Conservation (phyloP, 2,113 vertebrate genomes). For the Sapajus apella region DNA sequence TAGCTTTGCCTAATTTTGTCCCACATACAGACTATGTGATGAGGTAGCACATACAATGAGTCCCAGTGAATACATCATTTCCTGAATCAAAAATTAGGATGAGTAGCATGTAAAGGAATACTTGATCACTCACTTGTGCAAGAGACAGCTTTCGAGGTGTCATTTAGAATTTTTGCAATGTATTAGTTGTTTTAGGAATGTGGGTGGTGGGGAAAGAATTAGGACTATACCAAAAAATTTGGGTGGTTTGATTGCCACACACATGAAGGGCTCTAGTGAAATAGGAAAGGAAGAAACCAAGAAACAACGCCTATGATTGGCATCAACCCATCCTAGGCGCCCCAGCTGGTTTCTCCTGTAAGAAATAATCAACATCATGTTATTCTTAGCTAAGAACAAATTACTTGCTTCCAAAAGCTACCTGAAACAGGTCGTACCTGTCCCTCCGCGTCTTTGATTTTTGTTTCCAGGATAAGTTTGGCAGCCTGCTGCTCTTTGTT, state of each 20-base stretch:
- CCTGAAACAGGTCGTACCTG: slow-evolving; percentile 81
- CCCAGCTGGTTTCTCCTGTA: neutral
- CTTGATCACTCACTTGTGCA: neutral
- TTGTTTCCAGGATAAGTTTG: slow-evolving; percentile 89
- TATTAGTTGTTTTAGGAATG: neutral
- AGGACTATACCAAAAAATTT: neutral
- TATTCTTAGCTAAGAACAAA: slow-evolving; percentile 6
- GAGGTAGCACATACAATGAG: neutral
- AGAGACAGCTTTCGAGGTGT: neutral
- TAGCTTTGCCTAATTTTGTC: neutral
- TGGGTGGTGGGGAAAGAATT: neutral
- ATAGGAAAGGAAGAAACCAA: neutral
- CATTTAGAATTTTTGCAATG: neutral
- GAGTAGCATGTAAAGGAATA: neutral
- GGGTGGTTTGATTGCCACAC: neutral
- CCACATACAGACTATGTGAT: neutral
- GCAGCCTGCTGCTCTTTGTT: slow-evolving; percentile 87
- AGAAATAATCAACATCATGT: neutral
- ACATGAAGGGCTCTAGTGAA: neutral
- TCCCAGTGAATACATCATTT: neutral
- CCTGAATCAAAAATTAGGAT: neutral
- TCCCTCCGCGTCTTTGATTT: slow-evolving; percentile 90
- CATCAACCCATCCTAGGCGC: neutral
- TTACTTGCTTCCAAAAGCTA: neutral
- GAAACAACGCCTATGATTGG: neutral